These are phyloP conservation scores for Petroica traversi DNA, from an alignment of 2,113 vertebrate species.

Conservation along the genomic window DNA sequence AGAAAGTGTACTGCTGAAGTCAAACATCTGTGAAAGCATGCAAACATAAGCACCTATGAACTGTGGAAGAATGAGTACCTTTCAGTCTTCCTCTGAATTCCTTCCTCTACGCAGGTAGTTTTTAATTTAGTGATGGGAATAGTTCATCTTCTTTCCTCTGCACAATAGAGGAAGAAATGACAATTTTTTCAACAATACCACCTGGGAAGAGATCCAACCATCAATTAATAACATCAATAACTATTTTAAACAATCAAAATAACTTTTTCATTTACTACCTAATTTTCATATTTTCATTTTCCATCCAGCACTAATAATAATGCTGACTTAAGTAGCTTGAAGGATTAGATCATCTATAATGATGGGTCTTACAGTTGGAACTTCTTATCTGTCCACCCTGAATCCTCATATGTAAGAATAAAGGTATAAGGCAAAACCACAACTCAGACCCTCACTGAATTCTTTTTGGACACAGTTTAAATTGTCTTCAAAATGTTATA, in stretches of 20 bases:
- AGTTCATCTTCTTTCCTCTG: not conserved
- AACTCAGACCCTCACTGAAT: not conserved
- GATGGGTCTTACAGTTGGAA: accelerated
- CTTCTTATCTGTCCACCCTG: not conserved
- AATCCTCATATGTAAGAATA: not conserved
- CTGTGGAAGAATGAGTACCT: not conserved
- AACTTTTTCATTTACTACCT: not conserved
- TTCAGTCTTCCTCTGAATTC: not conserved
- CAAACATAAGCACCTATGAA: not conserved
- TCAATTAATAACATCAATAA: not conserved
- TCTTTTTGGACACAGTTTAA: not conserved
- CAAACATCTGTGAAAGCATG: not conserved
- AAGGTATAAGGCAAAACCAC: not conserved
- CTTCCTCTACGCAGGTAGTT: not conserved
- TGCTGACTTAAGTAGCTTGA: not conserved
- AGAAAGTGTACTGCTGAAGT: not conserved
- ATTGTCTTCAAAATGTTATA: not conserved
- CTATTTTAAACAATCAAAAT: not conserved
- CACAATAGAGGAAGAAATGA: not conserved
- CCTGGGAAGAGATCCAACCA: not conserved
- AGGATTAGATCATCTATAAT: not conserved
- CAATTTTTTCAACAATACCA: not conserved
- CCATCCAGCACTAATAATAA: not conserved
- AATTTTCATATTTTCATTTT: not conserved
- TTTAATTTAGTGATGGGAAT: not conserved